These are phyloP conservation scores for Schrankia costaestrigalis DNA, from an alignment of 2,888 invertebrate species.

Conservation along the genomic window DNA sequence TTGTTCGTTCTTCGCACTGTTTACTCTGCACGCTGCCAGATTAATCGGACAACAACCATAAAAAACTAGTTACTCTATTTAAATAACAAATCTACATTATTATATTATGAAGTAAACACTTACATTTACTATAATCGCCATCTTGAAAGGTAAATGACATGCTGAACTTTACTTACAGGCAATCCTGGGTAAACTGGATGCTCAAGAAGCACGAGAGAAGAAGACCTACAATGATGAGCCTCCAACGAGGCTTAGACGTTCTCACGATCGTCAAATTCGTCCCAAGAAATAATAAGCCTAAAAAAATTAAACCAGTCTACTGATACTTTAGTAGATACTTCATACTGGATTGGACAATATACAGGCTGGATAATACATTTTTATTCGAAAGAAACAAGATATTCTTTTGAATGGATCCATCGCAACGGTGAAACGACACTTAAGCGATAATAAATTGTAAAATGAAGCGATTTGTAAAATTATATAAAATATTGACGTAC, in stretches of 20 bases:
- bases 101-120: no score
- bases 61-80: no score
- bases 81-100: no score
- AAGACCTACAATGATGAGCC: slow-evolving; percentile 54
- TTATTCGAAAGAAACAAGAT: slow-evolving; percentile 14
- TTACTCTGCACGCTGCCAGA: no score
- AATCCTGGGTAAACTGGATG: slow-evolving; percentile 44
- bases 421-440: slow-evolving; percentile 14
- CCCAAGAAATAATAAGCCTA: slow-evolving; percentile 41
- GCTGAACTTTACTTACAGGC: slow-evolving; percentile 38
- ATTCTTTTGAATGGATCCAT: slow-evolving; percentile 14
- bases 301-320: slow-evolving; percentile 16
- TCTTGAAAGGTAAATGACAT: no score
- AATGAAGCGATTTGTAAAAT: slow-evolving; percentile 13
- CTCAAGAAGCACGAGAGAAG: slow-evolving; percentile 52
- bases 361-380: slow-evolving; percentile 6
- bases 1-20: no score
- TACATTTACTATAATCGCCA: no score
- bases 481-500: slow-evolving; percentile 16
- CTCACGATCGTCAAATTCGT: slow-evolving; percentile 40
- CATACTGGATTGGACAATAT: slow-evolving; percentile 12
- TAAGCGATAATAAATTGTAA: slow-evolving; percentile 2
- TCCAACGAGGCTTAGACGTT: slow-evolving; percentile 59
- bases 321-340: no score
- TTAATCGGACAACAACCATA: no score